Evolutionary conservation across 2,797 vertebrate species (phyloP), one percentile per base, ranked within the genome.

Genomic region (Anisognathus igniventris): DNA sequence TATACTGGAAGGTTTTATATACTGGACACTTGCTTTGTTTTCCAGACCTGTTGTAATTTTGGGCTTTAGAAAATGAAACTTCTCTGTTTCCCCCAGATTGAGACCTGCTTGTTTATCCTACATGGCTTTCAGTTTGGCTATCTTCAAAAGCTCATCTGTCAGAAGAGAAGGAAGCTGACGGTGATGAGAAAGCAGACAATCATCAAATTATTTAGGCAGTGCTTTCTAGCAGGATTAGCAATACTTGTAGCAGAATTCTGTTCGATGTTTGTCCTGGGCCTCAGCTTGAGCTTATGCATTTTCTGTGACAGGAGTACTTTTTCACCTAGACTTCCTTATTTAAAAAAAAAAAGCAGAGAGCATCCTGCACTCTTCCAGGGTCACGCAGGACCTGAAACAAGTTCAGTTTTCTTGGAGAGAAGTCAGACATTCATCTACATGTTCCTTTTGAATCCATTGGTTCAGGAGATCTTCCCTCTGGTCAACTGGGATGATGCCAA

Each of bases 101-200:
- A 82, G 80, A 92, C 93, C 94, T 95, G 88, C 71, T 95, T 96
- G 92, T 96, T 95, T 96, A 95, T 93, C 90, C 95, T 95, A 31
- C 71, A 84, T 70, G 86, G 80, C 86, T 93, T 95, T 95, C 94
- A 90, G 79, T 83, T 96, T 96, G 95, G 83, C 86, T 94, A 81
- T 96, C 93, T 95, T 94, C 83, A 92, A 88, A 96, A 88, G 60
- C 92, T 96, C 80, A 88, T 95, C 92, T 94, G 95, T 94, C 93
- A 94, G 80, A 90, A 93, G 77, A 93, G 79, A 90, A 84, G 90
- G 73, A 90, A 93, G 80, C 76, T 92, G 96, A 93, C 91, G 95
- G 94, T 95, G 92, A 95, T 91, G 96, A 90, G 90, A 91, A 95
- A 62, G 58, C 94, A 96, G 94, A 76, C 94, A 73, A 73, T 95